Conservation (phyloP, 2,888 invertebrate species). For the Polymixis flavicincta region DNA sequence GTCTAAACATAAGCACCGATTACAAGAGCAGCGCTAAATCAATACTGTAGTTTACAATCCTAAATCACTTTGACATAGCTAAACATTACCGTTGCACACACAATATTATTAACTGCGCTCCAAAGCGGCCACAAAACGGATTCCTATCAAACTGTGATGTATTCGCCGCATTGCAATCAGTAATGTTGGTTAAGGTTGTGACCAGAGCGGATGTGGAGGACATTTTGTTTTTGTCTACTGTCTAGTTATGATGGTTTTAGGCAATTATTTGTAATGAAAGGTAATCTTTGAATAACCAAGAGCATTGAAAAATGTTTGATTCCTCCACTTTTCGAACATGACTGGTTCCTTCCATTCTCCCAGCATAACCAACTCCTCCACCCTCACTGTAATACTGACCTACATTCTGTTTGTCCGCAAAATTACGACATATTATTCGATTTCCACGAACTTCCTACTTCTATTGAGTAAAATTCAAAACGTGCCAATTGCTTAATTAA, state of each 20-base stretch:
- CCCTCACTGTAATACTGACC: not conserved
- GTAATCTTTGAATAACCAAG: not conserved
- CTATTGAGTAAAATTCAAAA: too few species aligned
- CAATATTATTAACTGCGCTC: constrained; percentile 50
- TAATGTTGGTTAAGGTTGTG: constrained; percentile 13
- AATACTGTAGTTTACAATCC: constrained; percentile 25
- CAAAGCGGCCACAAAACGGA: constrained; percentile 47
- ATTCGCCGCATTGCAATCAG: constrained; percentile 44
- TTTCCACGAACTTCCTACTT: not conserved
- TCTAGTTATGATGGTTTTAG: too few species aligned
- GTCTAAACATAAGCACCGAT: not conserved
- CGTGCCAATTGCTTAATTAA: too few species aligned
- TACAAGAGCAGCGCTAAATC: constrained; percentile 29
- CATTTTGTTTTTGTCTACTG: not conserved
- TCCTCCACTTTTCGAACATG: not conserved
- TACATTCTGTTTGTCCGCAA: not conserved
- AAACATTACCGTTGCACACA: constrained; percentile 30
- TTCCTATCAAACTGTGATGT: constrained; percentile 60
- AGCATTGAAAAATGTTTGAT: not conserved
- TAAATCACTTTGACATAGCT: constrained; percentile 42
- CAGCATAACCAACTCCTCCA: not conserved
- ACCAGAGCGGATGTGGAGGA: not conserved
- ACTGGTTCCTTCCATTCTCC: not conserved
- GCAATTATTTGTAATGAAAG: not conserved
- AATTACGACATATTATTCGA: not conserved